phyloP scores from a whole-genome alignment of 2,888 invertebrate species.

The Drosophila recens region DNA sequence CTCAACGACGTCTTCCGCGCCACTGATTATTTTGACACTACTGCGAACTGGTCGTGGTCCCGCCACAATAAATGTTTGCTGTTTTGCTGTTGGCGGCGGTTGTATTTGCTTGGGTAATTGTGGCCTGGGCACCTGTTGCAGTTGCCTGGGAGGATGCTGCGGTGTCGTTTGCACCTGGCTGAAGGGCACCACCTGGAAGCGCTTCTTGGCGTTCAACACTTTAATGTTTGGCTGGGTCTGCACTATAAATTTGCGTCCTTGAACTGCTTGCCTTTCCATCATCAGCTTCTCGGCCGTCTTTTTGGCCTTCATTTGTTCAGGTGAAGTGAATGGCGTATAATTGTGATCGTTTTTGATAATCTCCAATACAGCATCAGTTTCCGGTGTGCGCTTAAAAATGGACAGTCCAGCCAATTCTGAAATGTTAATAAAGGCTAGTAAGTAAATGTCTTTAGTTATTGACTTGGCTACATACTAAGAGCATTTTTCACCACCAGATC shows the following conservation, averaged over 20 bases:
- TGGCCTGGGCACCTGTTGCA: slow-evolving; percentile 21
- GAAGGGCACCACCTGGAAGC: slow-evolving; percentile 46
- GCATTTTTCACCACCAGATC: slow-evolving; percentile 86
- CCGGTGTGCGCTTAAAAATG: slow-evolving; percentile 81
- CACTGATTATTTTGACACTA: slow-evolving; percentile 40
- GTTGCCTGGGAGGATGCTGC: slow-evolving; percentile 20
- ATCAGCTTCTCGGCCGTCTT: slow-evolving; percentile 69
- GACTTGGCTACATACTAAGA: slow-evolving; percentile 75
- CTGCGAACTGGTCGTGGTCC: slow-evolving; percentile 40
- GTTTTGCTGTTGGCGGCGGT: slow-evolving; percentile 11
- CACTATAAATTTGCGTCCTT: slow-evolving; percentile 71
- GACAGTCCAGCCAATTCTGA: slow-evolving; percentile 83
- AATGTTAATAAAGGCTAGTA: slow-evolving; percentile 27
- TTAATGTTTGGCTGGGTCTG: slow-evolving; percentile 61
- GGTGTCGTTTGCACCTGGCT: slow-evolving; percentile 29
- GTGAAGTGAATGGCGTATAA: slow-evolving; percentile 90
- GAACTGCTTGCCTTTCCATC: slow-evolving; percentile 63
- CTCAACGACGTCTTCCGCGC: slow-evolving; percentile 46
- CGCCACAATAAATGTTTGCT: slow-evolving; percentile 14
- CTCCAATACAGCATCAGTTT: slow-evolving; percentile 82
- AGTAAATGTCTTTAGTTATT: background rate
- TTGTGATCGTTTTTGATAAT: slow-evolving; percentile 92
- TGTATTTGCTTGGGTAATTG: slow-evolving; percentile 32
- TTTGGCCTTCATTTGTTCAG: slow-evolving; percentile 86
- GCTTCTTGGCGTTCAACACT: slow-evolving; percentile 68